These are phyloP conservation scores for Condylostylus longicornis DNA, from an alignment of 1,140 invertebrate genomes.

Conservation along the genomic window DNA sequence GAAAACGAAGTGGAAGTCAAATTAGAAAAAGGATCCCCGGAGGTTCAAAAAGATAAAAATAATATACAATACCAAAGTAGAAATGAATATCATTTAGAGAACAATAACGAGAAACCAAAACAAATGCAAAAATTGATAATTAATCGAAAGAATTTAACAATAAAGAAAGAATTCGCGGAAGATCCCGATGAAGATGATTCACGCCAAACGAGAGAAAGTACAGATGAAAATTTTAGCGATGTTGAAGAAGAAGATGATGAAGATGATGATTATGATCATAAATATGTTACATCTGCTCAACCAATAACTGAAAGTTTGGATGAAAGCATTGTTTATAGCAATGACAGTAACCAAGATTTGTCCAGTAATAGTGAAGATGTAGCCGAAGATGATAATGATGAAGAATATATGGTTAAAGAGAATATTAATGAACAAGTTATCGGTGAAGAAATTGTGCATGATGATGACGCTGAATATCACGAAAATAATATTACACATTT, in stretches of 20 bases:
- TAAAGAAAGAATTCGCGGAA: not conserved
- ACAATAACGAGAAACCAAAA: not conserved
- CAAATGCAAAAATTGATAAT: not conserved
- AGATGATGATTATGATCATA: not conserved
- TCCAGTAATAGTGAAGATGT: no score
- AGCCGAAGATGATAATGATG: no score
- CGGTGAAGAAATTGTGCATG: no score
- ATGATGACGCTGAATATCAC: no score
- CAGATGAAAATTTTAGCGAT: not conserved
- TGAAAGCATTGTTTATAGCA: no score
- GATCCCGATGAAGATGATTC: not conserved
- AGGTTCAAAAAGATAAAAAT: not conserved
- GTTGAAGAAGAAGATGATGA: not conserved
- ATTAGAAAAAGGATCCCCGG: not conserved
- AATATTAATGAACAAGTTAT: no score
- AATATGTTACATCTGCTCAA: no score
- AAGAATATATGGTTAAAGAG: no score
- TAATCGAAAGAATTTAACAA: not conserved
- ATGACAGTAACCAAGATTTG: no score
- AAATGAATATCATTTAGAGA: not conserved
- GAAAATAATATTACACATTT: no score
- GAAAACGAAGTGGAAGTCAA: slow-evolving; percentile 5
- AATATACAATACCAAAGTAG: not conserved
- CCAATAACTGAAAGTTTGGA: no score
- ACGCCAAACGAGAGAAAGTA: not conserved